These are phyloP conservation scores for Stomatorhinus ivindoensis DNA, from an alignment of 2,113 vertebrate genomes.

Conservation along the genomic window DNA sequence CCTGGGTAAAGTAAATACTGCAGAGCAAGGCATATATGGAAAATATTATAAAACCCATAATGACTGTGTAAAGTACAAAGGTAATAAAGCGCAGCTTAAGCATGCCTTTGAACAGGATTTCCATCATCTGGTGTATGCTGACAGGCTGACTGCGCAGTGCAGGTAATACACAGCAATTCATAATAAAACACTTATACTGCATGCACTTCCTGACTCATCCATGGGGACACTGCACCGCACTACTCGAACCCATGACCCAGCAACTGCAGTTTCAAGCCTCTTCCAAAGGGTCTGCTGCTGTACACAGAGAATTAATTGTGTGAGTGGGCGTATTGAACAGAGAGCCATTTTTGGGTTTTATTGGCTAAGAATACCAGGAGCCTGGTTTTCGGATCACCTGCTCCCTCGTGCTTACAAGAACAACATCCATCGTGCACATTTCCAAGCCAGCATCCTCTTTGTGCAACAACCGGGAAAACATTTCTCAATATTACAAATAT, in stretches of 20 bases:
- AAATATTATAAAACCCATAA: neutral
- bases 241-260: neutral
- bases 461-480: neutral
- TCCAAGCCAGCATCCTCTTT: neutral
- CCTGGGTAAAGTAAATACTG: neutral
- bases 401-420: neutral
- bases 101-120: neutral
- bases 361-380: neutral
- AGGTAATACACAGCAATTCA: neutral
- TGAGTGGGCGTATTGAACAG: neutral
- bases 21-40: neutral
- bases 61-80: neutral
- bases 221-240: neutral
- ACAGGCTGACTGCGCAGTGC: neutral
- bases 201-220: neutral
- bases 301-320: neutral
- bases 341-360: neutral
- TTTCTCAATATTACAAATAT: neutral
- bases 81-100: neutral
- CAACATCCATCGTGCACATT: neutral
- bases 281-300: neutral
- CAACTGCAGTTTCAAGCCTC: neutral
- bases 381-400: neutral
- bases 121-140: neutral
- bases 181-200: neutral